phyloP scores from a whole-genome alignment of 2,113 vertebrate genomes.

The Ornithorhynchus anatinus region DNA sequence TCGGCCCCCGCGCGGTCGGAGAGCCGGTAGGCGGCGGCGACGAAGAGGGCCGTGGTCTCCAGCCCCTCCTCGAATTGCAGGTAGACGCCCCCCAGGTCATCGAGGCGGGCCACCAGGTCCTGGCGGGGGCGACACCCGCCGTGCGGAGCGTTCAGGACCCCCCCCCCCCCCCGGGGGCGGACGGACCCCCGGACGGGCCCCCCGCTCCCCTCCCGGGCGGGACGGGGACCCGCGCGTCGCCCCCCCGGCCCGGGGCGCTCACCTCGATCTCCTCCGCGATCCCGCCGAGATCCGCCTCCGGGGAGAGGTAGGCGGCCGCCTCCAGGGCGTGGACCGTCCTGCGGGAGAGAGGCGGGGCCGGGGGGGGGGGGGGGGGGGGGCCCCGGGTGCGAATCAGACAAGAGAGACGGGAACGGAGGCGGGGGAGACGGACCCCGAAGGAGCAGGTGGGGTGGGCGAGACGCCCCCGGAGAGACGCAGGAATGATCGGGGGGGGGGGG shows the following conservation, averaged over 20 bases:
- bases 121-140: conserved; percentile 46
- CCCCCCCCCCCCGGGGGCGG: neutral
- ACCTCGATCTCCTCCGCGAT: conserved; percentile 98
- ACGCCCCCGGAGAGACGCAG: neutral
- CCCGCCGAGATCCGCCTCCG: conserved; percentile 89
- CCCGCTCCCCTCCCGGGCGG: neutral
- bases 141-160: neutral
- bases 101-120: conserved; percentile 95
- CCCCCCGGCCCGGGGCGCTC: conserved; percentile 8
- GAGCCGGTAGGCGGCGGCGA: conserved; percentile 89
- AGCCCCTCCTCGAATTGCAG: conserved; percentile 98
- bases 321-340: conserved; percentile 91
- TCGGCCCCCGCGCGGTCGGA: conserved; percentile 92
- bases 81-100: conserved; percentile 93
- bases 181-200: neutral
- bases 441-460: neutral
- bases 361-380: neutral
- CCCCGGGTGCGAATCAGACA: neutral
- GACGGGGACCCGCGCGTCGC: neutral
- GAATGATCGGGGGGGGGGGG: neutral
- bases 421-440: neutral
- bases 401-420: neutral
- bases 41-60: conserved; percentile 91
- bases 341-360: conserved; percentile 39
- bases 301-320: conserved; percentile 89